Evolutionary conservation across 2,888 invertebrate species (phyloP), one percentile per base, ranked within the genome.

Genomic region (Oligia latruncula): DNA sequence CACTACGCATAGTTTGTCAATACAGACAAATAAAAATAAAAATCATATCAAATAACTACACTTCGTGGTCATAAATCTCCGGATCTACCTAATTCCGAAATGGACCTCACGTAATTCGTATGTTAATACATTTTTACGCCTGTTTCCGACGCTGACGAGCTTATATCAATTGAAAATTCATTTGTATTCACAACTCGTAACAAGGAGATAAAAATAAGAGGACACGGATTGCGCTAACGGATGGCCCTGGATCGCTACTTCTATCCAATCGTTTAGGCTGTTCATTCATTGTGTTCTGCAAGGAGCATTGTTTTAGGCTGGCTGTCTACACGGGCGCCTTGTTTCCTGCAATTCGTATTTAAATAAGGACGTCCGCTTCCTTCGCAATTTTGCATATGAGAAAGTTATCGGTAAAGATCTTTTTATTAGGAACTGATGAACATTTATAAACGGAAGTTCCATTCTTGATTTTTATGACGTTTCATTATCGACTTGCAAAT

Each of bases 341-440:
- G 92, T 94, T 95, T 96, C 95, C 95, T 95, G 93, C 91, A 90
- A 90, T 91, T 90, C 91, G 87, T 90, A 93, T 90, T 89, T 83
- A 89, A 86, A 90, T 92, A 91, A 95, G 96, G 96, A 96, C 92
- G 92, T 96, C 96, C 96, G 96, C 93, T 96, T 96, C 96, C 96
- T 95, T 90, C 87, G 88, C 88, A 87, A 46, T 94, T 95, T 94
- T 94, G 92, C 95, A 95, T 95, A 92, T 81, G 90, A 89, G 93
- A 94, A 94, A 93, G 93, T 91, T 89, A 87, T 91, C 89, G 84
- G 88, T 85, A 84, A 88, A 90, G 86, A 89, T 91, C 82, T 90
- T 91, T 83, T 90, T 88, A 90, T 91, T 89, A 86, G 84, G 86
- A 82, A 85, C 83, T 88, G 87, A 90, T 86, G 86, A 89, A 91